Conservation (phyloP, 2,113 vertebrate genomes). For the Lagopus muta region DNA sequence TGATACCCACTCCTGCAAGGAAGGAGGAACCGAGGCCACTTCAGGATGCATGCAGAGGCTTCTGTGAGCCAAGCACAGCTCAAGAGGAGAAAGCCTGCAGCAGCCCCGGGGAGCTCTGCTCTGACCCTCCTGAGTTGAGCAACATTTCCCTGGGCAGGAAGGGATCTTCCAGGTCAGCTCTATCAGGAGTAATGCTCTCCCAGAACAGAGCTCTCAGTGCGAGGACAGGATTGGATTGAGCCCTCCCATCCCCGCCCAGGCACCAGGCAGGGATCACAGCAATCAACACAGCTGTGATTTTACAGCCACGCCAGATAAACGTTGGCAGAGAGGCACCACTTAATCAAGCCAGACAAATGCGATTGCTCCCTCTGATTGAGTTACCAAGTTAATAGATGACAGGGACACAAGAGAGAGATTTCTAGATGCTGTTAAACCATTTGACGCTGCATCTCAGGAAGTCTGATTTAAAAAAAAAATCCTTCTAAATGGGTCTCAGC, state of each 20-base stretch:
- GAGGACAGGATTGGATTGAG: neutral
- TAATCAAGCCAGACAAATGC: conserved; percentile 61
- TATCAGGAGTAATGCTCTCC: neutral
- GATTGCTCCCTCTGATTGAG: conserved; percentile 56
- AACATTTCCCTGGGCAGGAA: neutral
- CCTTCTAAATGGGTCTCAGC: neutral
- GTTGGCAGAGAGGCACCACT: conserved; percentile 43
- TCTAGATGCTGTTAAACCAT: conserved; percentile 37
- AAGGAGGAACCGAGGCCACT: neutral
- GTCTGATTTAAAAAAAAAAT: neutral
- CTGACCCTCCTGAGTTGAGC: neutral
- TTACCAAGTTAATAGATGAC: conserved; percentile 65
- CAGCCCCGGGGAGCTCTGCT: neutral
- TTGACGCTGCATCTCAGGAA: conserved; percentile 38
- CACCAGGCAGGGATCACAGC: neutral
- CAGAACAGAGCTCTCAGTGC: neutral
- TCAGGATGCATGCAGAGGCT: fast-evolving
- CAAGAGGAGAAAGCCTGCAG: neutral
- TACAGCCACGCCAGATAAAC: neutral
- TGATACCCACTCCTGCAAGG: neutral
- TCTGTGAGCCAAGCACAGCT: conserved; percentile 8
- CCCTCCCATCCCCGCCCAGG: neutral
- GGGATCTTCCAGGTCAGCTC: neutral
- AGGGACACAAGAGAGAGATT: conserved; percentile 41
- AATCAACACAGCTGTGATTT: conserved; percentile 28